Evolutionary conservation across 2,113 vertebrate species (phyloP).

Genomic region (Crotalus helleri): DNA sequence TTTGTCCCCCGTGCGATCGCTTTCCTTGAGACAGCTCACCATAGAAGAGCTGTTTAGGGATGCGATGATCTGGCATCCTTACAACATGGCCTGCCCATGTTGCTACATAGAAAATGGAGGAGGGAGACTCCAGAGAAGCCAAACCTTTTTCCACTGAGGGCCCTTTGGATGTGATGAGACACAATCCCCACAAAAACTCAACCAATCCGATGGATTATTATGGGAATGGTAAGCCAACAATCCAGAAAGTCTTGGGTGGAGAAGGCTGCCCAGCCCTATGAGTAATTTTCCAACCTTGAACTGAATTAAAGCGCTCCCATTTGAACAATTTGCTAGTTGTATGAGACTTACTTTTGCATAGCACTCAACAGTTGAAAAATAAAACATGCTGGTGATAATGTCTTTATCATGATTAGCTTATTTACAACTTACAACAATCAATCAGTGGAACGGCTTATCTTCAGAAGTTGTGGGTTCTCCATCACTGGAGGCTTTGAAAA

Average conservation of each 20-base stretch:
- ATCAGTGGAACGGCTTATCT: too few species aligned
- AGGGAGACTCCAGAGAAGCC: background rate
- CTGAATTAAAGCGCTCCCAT: background rate
- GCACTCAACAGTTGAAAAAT: background rate
- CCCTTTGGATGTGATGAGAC: background rate
- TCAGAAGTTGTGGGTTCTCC: too few species aligned
- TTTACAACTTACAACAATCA: background rate
- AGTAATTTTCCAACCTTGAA: background rate
- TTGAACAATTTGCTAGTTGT: background rate
- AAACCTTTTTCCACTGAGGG: background rate
- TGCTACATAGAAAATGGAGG: background rate
- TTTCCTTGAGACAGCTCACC: too few species aligned
- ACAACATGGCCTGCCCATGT: too few species aligned
- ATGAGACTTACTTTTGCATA: background rate
- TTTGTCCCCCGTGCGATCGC: too few species aligned
- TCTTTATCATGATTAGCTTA: background rate
- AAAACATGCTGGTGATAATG: background rate
- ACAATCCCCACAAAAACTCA: background rate
- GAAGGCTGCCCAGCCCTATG: background rate
- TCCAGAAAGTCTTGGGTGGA: background rate
- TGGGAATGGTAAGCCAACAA: background rate
- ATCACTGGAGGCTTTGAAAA: too few species aligned
- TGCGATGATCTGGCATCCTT: too few species aligned
- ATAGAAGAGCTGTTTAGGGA: too few species aligned
- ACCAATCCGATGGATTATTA: background rate